These are phyloP conservation scores for Osmoderma eremita DNA, from an alignment of 2,888 invertebrate species.

Conservation along the genomic window DNA sequence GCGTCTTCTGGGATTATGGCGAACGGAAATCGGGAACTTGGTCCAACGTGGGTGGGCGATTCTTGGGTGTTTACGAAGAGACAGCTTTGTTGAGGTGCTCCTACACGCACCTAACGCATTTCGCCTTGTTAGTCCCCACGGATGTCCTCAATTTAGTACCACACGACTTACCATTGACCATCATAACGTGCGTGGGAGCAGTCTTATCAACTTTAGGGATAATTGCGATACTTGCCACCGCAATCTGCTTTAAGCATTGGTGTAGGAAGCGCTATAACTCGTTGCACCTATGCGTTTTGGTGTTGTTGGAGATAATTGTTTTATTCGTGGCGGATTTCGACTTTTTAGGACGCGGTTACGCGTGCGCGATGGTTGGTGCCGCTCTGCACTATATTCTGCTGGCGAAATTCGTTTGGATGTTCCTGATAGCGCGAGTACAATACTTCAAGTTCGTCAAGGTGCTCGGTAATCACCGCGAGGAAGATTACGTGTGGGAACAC, in stretches of 20 bases:
- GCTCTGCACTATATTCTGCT: conserved; percentile 32
- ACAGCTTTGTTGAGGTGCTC: not conserved
- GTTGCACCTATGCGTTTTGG: conserved; percentile 9
- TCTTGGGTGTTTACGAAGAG: not conserved
- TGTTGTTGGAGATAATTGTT: conserved; percentile 11
- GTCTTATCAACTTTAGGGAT: conserved; percentile 18
- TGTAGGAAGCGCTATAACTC: conserved; percentile 9
- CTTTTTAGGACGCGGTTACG: not conserved
- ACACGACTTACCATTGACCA: not conserved
- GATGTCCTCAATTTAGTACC: not conserved
- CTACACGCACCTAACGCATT: conserved; percentile 8
- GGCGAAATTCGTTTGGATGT: conserved; percentile 30
- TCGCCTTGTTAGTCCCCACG: not conserved
- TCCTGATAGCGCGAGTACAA: conserved; percentile 11
- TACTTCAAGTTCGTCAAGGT: conserved; percentile 11
- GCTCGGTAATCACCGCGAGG: not conserved
- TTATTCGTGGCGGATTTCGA: conserved; percentile 7
- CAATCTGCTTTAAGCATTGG: conserved; percentile 19
- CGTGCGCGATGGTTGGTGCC: conserved; percentile 14
- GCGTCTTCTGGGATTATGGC: conserved; percentile 32
- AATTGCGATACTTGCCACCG: conserved; percentile 5
- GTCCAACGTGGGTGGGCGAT: conserved; percentile 21
- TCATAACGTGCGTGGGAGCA: conserved; percentile 4
- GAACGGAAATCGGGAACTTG: conserved; percentile 11
- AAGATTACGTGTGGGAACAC: not conserved